A percentile compares a stretch with the other conserved stretches of the same genome.
phyloP scores from a whole-genome alignment of 2,888 invertebrate species.

The Cloeon dipterum region DNA sequence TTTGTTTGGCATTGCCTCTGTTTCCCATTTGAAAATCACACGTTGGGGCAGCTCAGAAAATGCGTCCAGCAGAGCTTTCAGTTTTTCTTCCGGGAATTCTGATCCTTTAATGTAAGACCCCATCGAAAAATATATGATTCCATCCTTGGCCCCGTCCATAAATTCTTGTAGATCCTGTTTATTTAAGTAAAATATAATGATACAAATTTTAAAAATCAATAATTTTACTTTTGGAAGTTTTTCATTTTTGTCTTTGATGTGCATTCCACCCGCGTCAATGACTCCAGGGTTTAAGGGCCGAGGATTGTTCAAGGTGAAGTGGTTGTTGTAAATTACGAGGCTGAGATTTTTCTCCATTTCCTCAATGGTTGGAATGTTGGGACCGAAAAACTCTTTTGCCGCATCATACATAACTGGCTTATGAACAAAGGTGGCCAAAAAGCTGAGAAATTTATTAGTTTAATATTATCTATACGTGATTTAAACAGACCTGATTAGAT shows the following conservation, averaged over 20 bases:
- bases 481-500: background rate
- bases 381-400: conserved; percentile 3
- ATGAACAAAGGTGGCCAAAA: background rate
- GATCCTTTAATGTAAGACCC: conserved; percentile 7
- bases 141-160: conserved; percentile 7
- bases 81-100: conserved; percentile 7
- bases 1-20: conserved; percentile 8
- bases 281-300: conserved; percentile 2
- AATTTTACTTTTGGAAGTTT: conserved; percentile 2
- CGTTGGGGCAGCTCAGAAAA: conserved; percentile 9
- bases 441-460: no score
- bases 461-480: background rate
- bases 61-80: conserved; percentile 6
- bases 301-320: background rate
- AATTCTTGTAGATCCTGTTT: conserved; percentile 7
- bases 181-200: no score
- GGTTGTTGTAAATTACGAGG: conserved; percentile 3
- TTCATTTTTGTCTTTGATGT: background rate
- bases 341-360: conserved; percentile 2
- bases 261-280: conserved; percentile 3
- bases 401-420: background rate
- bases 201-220: no score
- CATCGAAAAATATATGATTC: conserved; percentile 9
- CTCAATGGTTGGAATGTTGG: conserved; percentile 1
- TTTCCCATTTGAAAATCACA: conserved; percentile 8